Conservation (phyloP, 2,797 vertebrate species). For the Chaetophractus vellerosus region DNA sequence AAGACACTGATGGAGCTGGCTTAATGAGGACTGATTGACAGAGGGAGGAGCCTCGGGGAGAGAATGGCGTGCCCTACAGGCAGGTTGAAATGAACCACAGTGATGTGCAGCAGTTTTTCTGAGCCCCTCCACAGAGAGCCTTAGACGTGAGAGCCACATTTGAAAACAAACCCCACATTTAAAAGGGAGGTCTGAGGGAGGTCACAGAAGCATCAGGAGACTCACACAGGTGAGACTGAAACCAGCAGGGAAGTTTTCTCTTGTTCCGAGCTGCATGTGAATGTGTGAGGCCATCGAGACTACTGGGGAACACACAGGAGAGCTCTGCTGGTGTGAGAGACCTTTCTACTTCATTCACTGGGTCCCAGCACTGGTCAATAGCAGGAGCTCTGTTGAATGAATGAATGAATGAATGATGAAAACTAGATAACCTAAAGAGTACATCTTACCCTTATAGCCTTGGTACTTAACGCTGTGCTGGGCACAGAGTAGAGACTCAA, state of each 20-base stretch:
- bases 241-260: not conserved
- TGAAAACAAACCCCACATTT: constrained; percentile 44
- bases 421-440: not conserved
- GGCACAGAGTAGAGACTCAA: not conserved
- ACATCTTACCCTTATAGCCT: not conserved
- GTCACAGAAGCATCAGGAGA: constrained; percentile 9
- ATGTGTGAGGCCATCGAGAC: not conserved
- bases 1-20: not conserved
- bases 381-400: not conserved
- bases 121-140: not conserved
- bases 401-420: not conserved
- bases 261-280: not conserved
- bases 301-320: not conserved
- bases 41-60: not conserved
- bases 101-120: not conserved
- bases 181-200: not conserved
- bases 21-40: constrained; percentile 57
- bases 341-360: not conserved
- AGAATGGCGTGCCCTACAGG: not conserved
- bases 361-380: not conserved
- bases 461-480: not conserved
- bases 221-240: not conserved
- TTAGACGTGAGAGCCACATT: not conserved
- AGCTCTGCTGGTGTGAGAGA: not conserved
- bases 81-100: not conserved